A percentile compares a stretch with the other conserved stretches of the same genome.
phyloP scores from a whole-genome alignment of 2,888 invertebrate species.

The Onthophagus sagittarius region DNA sequence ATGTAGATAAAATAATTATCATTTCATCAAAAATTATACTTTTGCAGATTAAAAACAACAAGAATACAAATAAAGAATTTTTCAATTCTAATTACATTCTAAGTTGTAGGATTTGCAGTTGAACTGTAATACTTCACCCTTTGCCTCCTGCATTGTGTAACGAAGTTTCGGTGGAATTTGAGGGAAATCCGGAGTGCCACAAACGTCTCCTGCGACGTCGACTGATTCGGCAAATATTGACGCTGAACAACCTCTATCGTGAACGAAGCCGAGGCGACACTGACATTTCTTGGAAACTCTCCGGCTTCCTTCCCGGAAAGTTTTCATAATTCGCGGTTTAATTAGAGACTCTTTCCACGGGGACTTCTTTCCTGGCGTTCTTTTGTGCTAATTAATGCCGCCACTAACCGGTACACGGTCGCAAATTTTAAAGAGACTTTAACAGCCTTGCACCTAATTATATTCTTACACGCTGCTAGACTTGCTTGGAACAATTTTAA shows the following conservation, averaged over 20 bases:
- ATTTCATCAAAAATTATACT: background rate
- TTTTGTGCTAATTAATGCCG: background rate
- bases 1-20: too few relatives aligned
- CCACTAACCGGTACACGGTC: background rate
- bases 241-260: background rate
- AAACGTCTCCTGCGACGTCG: background rate
- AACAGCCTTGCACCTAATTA: background rate
- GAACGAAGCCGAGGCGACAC: background rate
- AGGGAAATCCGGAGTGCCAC: background rate
- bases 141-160: background rate
- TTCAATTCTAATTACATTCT: background rate
- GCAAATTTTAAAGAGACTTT: background rate
- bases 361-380: background rate
- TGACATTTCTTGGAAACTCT: background rate
- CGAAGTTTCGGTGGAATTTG: background rate
- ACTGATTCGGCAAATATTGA: background rate
- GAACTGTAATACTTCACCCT: background rate
- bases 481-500: background rate
- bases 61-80: background rate
- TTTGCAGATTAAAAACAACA: background rate
- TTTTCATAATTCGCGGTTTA: constrained; percentile 13
- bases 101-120: background rate
- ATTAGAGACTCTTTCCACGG: background rate
- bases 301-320: background rate
- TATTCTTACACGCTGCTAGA: background rate